Conservation (phyloP, 2,888 invertebrate genomes). For the Thymelicus sylvestris region DNA sequence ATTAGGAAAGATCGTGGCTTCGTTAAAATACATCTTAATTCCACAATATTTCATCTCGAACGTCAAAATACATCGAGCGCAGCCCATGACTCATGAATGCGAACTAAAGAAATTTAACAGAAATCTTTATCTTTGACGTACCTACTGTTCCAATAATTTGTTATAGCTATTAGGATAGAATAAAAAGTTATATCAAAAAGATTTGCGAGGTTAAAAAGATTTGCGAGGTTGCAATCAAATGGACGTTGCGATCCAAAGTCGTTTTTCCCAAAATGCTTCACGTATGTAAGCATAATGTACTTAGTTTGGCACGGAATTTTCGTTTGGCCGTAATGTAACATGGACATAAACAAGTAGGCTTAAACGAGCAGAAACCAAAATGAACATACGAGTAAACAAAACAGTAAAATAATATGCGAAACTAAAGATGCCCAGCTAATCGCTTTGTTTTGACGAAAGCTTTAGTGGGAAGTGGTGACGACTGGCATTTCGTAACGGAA, state of each 20-base stretch:
- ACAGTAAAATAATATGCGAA: constrained; percentile 30
- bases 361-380: constrained; percentile 13
- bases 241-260: constrained; percentile 5
- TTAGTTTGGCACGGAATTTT: constrained; percentile 15
- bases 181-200: constrained; percentile 15
- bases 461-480: constrained; percentile 15
- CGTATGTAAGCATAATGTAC: constrained; percentile 1
- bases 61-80: constrained; percentile 19
- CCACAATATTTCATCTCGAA: constrained; percentile 27
- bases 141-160: constrained; percentile 2
- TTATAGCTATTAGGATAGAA: background rate
- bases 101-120: constrained; percentile 22
- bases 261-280: constrained; percentile 16
- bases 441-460: constrained; percentile 34
- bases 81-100: constrained; percentile 21
- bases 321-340: constrained; percentile 20
- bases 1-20: constrained; percentile 15
- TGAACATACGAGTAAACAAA: constrained; percentile 26
- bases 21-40: constrained; percentile 21
- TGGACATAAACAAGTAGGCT: constrained; percentile 28
- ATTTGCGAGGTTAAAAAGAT: constrained; percentile 14
- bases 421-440: constrained; percentile 31
- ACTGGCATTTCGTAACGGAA: constrained; percentile 11
- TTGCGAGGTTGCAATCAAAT: constrained; percentile 3
- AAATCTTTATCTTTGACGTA: constrained; percentile 26